These are phyloP conservation scores for Drosophila conformis DNA, from an alignment of 2,888 invertebrate genomes.

Conservation along the genomic window DNA sequence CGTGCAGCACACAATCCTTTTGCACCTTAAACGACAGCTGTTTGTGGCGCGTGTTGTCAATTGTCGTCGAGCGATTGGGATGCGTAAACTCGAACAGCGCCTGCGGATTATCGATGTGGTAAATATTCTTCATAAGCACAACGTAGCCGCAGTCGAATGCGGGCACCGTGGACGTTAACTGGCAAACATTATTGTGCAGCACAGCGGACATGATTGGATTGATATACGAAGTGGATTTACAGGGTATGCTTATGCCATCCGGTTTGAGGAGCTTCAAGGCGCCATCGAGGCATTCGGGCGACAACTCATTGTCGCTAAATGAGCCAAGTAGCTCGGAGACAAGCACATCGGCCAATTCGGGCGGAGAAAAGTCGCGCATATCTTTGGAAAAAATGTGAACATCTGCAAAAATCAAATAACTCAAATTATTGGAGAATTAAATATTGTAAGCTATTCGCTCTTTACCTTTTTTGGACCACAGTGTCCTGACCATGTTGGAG, in stretches of 20 bases:
- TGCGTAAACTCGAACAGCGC: conserved; percentile 94
- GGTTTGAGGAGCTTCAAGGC: conserved; percentile 94
- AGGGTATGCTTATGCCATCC: conserved; percentile 96
- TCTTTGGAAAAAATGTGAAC: conserved; percentile 93
- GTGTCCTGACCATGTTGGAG: conserved; percentile 90
- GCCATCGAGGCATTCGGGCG: conserved; percentile 98
- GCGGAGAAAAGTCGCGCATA: conserved; percentile 93
- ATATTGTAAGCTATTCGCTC: not conserved
- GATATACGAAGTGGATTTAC: conserved; percentile 94
- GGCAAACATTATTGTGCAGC: conserved; percentile 91
- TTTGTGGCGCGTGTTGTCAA: conserved; percentile 91
- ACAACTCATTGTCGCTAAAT: conserved; percentile 99
- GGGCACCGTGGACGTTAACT: conserved; percentile 64
- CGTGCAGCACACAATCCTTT: conserved; percentile 94
- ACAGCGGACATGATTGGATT: conserved; percentile 97
- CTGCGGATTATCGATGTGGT: conserved; percentile 82
- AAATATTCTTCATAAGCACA: conserved; percentile 88
- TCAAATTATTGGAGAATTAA: not conserved
- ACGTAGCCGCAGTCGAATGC: conserved; percentile 94
- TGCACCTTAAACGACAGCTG: conserved; percentile 89
- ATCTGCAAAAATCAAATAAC: conserved; percentile 65
- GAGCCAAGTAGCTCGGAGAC: conserved; percentile 98
- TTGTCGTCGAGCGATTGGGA: conserved; percentile 90
- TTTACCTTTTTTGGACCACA: conserved; percentile 89
- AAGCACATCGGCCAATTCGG: conserved; percentile 96